A percentile compares a stretch with the other conserved stretches of the same genome.
Evolutionary conservation across 2,113 vertebrate species (phyloP).

Genomic region (Copsychus sechellarum): DNA sequence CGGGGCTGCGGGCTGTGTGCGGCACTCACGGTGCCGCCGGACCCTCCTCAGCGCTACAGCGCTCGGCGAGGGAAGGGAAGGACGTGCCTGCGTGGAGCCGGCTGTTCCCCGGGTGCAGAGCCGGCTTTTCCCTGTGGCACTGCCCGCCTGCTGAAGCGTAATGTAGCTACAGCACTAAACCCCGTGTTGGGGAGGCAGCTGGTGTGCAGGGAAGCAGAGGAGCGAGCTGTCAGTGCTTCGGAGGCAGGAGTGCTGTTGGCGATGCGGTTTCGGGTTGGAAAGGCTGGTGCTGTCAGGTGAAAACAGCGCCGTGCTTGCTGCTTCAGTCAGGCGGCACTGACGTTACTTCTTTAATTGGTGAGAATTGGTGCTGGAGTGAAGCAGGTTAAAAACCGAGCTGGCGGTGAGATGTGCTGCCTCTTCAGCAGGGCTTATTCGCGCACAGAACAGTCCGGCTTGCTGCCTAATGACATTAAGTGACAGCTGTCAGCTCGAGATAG

Average conservation of each 20-base stretch:
- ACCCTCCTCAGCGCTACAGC: fast-evolving
- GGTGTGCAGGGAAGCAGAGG: neutral
- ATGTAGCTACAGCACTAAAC: fast-evolving
- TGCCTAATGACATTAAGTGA: neutral
- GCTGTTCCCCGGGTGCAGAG: neutral
- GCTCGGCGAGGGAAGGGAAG: neutral
- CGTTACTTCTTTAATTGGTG: neutral
- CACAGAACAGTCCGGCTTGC: neutral
- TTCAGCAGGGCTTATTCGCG: neutral
- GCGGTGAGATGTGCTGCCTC: neutral
- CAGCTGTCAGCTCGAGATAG: conserved; percentile 27
- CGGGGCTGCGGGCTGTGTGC: neutral
- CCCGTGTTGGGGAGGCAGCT: fast-evolving
- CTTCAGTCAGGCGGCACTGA: neutral
- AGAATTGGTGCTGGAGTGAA: neutral
- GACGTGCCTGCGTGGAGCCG: neutral
- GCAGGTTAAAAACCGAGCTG: neutral
- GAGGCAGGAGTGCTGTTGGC: neutral
- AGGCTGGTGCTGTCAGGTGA: neutral
- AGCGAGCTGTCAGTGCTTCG: neutral
- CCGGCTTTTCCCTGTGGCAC: neutral
- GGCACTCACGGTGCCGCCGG: fast-evolving
- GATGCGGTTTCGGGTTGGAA: neutral
- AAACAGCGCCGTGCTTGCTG: fast-evolving
- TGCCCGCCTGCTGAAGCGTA: fast-evolving